Percentiles rank a stretch among this genome's conserved stretches.
These are phyloP conservation scores for Eutolmus rufibarbis DNA, from an alignment of 2,888 invertebrate genomes.

Conservation along the genomic window DNA sequence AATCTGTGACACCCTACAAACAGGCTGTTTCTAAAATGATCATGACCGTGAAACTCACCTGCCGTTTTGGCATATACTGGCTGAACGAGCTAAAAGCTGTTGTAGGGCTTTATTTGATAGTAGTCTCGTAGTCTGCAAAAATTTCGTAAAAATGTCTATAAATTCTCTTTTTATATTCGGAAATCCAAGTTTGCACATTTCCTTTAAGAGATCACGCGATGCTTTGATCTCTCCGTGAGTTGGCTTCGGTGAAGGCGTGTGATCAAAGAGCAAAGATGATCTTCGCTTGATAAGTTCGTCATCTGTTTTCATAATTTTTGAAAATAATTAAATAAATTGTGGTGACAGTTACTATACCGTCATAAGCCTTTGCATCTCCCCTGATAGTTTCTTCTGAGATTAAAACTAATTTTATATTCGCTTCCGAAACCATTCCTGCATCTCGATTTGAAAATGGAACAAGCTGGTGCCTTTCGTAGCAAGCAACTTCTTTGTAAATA, in stretches of 20 bases:
- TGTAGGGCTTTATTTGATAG: slow-evolving; percentile 74
- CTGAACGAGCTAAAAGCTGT: slow-evolving; percentile 70
- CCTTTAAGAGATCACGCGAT: slow-evolving; percentile 74
- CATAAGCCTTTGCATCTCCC: slow-evolving; percentile 53
- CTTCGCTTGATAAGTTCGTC: slow-evolving; percentile 63
- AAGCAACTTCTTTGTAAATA: slow-evolving; percentile 74
- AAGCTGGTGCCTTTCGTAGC: slow-evolving; percentile 76
- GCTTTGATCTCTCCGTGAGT: slow-evolving; percentile 75
- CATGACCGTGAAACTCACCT: slow-evolving; percentile 64
- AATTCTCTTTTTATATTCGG: slow-evolving; percentile 70
- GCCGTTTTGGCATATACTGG: slow-evolving; percentile 72
- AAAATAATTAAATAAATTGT: background rate
- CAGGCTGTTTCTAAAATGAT: background rate
- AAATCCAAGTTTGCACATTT: slow-evolving; percentile 70
- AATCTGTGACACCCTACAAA: no score
- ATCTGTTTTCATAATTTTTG: slow-evolving; percentile 50
- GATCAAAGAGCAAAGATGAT: slow-evolving; percentile 75
- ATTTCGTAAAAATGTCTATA: slow-evolving; percentile 70
- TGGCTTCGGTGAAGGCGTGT: slow-evolving; percentile 71
- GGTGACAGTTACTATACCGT: slow-evolving; percentile 51
- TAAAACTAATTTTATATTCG: slow-evolving; percentile 68
- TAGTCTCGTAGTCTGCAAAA: slow-evolving; percentile 72
- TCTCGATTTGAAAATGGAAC: slow-evolving; percentile 79
- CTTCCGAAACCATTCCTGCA: slow-evolving; percentile 76
- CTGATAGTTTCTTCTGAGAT: slow-evolving; percentile 64